Base-by-base conservation (phyloP, 2,888 invertebrate species). In the Periphyllus acericola region DNA sequence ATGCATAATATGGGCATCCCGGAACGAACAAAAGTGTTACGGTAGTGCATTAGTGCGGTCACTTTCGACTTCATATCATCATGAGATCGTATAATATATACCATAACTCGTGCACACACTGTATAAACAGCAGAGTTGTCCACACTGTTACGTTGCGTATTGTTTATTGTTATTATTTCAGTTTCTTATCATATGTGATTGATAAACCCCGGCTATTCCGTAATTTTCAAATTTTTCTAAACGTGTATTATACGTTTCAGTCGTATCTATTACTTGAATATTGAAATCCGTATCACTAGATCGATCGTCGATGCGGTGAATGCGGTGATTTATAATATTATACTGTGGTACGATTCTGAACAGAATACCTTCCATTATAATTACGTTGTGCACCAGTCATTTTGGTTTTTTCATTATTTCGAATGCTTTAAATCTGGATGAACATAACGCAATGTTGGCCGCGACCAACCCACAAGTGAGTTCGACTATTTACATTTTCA, bases 391-490 rank as follows among this genome's bases (percentile, higher is more conserved):
- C 21, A 60, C 21, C 25, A 60, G 3, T 60, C 60, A 60, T 25
- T 6, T 21, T 60, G 5, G 60, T 60, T 60, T 25, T 21, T 25
- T 3, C 4, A 81, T 87, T 32, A 74, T 46, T 72, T 75, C 11
- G 60, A 72, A 87, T 87, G 80, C 80, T 75, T 75, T 87, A 90
- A 96, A 96, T 96, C 96, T 96, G 96, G 96, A 96, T 96, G 96
- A 95, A 92, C 94, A 94, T 93, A 94, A 93, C 92, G 94, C 92
- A 93, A 96, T 96, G 96, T 96, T 96, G 93, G 96, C 96, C 94
- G 96, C 96, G 93, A 95, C 96, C 93, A 96, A 96, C 93, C 96
- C 96, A 93, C 94, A 96, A 96, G 96, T 96, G 92, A 79, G 83
- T 74, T 17, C 55, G 21, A 83, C 29, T 3, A 71, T 76, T 34